Evolutionary conservation across 2,888 invertebrate species (phyloP).

Genomic region (Plagiodera versicolora): DNA sequence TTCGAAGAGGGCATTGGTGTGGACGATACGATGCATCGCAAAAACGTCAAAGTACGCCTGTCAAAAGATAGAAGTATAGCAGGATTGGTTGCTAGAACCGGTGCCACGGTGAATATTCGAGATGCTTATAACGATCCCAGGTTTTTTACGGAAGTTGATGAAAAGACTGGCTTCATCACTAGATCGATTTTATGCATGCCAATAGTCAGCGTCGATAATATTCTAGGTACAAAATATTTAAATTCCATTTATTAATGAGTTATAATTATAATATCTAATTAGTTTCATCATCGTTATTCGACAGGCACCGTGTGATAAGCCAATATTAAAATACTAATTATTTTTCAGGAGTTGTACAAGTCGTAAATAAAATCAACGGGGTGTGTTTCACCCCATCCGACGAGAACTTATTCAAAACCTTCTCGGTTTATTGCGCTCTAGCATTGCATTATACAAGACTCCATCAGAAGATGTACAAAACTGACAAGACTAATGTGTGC

Average conservation of each 20-base stretch:
- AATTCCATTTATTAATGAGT: too few relatives aligned
- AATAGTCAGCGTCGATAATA: slow-evolving; percentile 55
- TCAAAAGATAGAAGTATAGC: slow-evolving; percentile 58
- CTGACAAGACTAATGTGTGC: slow-evolving; percentile 39
- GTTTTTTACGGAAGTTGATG: slow-evolving; percentile 60
- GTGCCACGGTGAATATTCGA: slow-evolving; percentile 57
- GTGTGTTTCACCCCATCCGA: slow-evolving; percentile 58
- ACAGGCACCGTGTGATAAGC: too few relatives aligned
- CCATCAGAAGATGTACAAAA: slow-evolving; percentile 56
- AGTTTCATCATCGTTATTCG: too few relatives aligned
- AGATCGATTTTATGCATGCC: slow-evolving; percentile 61
- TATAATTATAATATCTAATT: too few relatives aligned
- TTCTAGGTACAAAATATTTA: slow-evolving; percentile 35
- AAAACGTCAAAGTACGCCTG: slow-evolving; percentile 59
- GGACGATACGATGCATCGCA: slow-evolving; percentile 54
- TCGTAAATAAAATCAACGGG: slow-evolving; percentile 59
- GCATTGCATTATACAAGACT: slow-evolving; percentile 62
- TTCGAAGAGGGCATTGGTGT: slow-evolving; percentile 61
- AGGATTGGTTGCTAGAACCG: slow-evolving; percentile 58
- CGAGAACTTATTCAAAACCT: slow-evolving; percentile 60
- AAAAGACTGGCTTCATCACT: slow-evolving; percentile 60
- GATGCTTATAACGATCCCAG: slow-evolving; percentile 62
- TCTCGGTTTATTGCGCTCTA: slow-evolving; percentile 62
- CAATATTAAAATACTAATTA: too few relatives aligned
- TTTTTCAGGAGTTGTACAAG: slow-evolving; percentile 60